These are phyloP conservation scores for Cladopsammia gracilis DNA, from an alignment of 64 coral and sea anemone species.

Conservation along the genomic window DNA sequence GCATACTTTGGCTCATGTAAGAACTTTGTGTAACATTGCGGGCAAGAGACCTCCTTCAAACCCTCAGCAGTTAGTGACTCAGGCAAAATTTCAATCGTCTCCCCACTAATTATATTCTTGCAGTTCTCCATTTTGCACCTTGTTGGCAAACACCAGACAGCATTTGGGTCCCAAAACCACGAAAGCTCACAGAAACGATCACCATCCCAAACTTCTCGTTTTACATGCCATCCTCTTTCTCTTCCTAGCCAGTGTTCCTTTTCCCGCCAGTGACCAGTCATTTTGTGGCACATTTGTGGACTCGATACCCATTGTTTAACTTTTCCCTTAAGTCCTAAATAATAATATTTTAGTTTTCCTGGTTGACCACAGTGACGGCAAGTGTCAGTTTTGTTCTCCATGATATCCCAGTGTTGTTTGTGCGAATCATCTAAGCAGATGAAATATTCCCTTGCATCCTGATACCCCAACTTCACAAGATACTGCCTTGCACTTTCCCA, in stretches of 20 bases:
- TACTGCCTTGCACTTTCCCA: constrained; percentile 72
- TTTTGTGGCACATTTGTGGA: constrained; percentile 76
- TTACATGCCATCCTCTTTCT: constrained; percentile 58
- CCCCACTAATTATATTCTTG: constrained; percentile 67
- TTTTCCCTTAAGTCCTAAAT: constrained; percentile 79
- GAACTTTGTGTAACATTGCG: constrained; percentile 60
- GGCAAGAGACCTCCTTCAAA: constrained; percentile 64
- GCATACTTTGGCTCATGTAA: constrained; percentile 59
- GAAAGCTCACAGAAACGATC: constrained; percentile 75
- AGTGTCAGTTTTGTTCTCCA: constrained; percentile 69
- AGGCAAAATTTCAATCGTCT: constrained; percentile 36
- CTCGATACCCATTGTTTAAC: constrained; percentile 73
- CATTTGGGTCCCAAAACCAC: constrained; percentile 82
- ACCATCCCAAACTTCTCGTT: constrained; percentile 78
- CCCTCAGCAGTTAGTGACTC: constrained; percentile 62
- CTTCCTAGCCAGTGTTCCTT: constrained; percentile 80
- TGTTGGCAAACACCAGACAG: constrained; percentile 75
- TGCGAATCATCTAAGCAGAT: constrained; percentile 74
- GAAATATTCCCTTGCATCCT: constrained; percentile 84
- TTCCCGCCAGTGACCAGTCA: constrained; percentile 81
- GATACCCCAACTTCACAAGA: constrained; percentile 76
- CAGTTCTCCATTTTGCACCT: constrained; percentile 72
- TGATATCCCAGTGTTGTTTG: constrained; percentile 79
- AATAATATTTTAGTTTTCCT: constrained; percentile 75
- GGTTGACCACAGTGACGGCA: constrained; percentile 74